Evolutionary conservation across 2,888 invertebrate genomes (phyloP), one percentile per base, ranked within the genome.

Genomic region (Lasiommata megera): DNA sequence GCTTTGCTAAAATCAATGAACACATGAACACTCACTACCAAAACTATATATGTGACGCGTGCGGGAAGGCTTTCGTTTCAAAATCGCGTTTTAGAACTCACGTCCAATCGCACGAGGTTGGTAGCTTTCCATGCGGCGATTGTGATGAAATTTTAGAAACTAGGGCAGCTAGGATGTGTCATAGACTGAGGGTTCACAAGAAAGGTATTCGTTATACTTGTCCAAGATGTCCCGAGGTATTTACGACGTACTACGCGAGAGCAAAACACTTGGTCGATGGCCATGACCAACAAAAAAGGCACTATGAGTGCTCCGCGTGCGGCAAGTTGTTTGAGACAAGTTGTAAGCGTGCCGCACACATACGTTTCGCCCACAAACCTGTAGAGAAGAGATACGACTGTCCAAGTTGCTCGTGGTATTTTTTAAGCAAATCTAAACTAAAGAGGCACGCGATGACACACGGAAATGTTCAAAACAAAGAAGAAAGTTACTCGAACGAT

Each of bases 21-120:
- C 90, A 90, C 41, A 89, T 90, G 79, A 90, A 89, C 46, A 74
- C 70, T 0, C 90, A 90, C 64, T 89, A 81, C 62, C 80, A 82
- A 53, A 89, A 90, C 60, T 82, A 89, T 41, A 67, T 90, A 47
- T 90, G 90, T 41, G 87, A 88, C 53, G 69, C 77, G 1, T 90
- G 90, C 41, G 90, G 90, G 0, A 90, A 89, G 60, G 80, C 81
- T 0, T 90, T 89, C 55, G 74, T 80, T 1, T 88, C 90, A 0
- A 86, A 79, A 62, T 79, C 88, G 0, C 67, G 89, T 14, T 87
- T 88, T 59, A 71, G 88, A 9, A 80, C 79, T 41, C 90, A 90
- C 56, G 74, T 82, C 0, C 88, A 89, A 60, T 80, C 79, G 0
- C 85, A 88, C 28, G 86, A 85, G 60, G 72, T 72, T 0, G 87